Evolutionary conservation across 2,113 vertebrate species (phyloP), one percentile per base, ranked within the genome.

Genomic region (Cyphomyrus plagiostoma): DNA sequence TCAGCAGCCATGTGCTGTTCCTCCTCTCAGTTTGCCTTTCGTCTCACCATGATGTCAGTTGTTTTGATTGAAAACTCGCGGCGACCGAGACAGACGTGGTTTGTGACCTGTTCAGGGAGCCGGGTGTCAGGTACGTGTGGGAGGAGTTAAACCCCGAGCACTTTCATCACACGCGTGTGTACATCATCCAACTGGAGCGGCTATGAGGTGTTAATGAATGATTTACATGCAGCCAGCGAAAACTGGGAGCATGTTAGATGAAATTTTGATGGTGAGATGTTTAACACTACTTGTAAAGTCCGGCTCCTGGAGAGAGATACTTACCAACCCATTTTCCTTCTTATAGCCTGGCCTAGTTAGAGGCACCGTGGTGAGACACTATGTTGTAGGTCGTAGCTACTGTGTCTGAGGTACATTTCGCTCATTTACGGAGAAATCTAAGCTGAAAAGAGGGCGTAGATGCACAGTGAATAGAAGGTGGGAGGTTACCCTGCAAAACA

Each of bases 201-300:
- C 74, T 80, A 19, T 42, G 74, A 39, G 13, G 30, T 80, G 74
- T 80, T 80, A 80, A 80, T 80, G 74, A 80, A 80, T 80, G 74
- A 80, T 80, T 80, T 39, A 80, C 30, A 80, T 80, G 15, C 35
- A 80, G 30, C 35, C 30, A 42, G 35, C 35, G 6, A 42, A 42
- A 80, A 80, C 74, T 80, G 74, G 15, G 74, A 80, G 35, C 74
- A 80, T 80, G 74, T 80, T 80, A 80, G 35, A 80, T 80, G 74
- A 80, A 80, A 80, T 80, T 42, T 80, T 80, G 30, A 80, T 80
- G 74, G 35, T 42, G 35, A 39, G 74, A 42, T 80, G 74, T 42
- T 80, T 80, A 80, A 80, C 74, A 80, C 15, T 8, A 80, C 74
- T 42, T 80, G 35, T 80, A 80, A 80, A 80, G 30, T 80, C 35